Conservation (phyloP, 2,113 vertebrate species). For the pig (Sus scrofa) region DNA sequence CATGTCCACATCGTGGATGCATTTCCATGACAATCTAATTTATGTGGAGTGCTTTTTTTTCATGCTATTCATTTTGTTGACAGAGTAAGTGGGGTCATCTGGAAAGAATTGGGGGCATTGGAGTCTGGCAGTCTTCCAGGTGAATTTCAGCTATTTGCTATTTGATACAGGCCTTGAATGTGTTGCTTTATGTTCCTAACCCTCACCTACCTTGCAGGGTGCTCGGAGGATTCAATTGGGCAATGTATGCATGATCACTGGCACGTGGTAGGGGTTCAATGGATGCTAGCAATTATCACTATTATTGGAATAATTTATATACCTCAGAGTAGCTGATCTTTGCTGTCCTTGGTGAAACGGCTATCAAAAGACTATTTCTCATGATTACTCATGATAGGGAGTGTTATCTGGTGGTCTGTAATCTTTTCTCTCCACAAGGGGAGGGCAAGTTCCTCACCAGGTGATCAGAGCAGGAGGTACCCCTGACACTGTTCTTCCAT, state of each 20-base stretch:
- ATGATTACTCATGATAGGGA: background rate
- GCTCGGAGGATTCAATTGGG: background rate
- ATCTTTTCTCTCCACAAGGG: background rate
- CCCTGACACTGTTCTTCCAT: background rate
- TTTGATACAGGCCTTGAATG: background rate
- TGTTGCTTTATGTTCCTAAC: background rate
- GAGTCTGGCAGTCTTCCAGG: background rate
- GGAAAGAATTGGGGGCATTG: background rate
- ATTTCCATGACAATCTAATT: background rate
- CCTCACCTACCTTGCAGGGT: background rate
- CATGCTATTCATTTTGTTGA: constrained; percentile 17
- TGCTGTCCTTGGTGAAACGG: background rate
- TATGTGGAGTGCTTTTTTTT: background rate
- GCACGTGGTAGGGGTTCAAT: background rate
- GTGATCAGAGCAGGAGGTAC: background rate
- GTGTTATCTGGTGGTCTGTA: background rate
- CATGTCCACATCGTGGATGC: background rate
- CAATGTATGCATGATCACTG: background rate
- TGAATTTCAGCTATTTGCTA: background rate
- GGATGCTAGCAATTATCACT: background rate
- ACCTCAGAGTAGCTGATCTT: background rate
- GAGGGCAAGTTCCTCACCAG: background rate
- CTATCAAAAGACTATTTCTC: background rate
- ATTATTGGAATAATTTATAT: background rate
- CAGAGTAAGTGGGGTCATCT: background rate